These are phyloP conservation scores for Melanotaenia nigrans DNA, from an alignment of 2,797 vertebrate species.

Conservation along the genomic window DNA sequence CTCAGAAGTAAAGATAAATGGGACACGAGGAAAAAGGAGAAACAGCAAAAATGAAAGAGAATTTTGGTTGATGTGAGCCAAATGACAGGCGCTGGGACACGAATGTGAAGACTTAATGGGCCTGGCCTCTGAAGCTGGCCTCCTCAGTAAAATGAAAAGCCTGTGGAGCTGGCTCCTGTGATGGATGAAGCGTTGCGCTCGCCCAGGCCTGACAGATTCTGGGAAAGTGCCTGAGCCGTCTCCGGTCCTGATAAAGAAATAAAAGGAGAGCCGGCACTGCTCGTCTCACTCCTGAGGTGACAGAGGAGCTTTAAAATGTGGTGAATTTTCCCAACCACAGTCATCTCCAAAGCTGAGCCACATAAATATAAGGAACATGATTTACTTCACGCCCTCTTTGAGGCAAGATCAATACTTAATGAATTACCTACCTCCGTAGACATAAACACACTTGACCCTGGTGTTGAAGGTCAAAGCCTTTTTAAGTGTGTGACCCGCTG, in stretches of 20 bases:
- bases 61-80: constrained; percentile 69
- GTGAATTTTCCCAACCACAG: constrained; percentile 40
- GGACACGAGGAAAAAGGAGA: constrained; percentile 53
- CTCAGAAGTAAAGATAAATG: constrained; percentile 74
- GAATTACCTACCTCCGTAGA: constrained; percentile 29
- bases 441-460: background rate
- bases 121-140: constrained; percentile 77
- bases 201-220: constrained; percentile 78
- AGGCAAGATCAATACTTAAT: constrained; percentile 34
- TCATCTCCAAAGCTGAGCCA: constrained; percentile 48
- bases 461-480: constrained; percentile 10
- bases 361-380: constrained; percentile 13
- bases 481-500: constrained; percentile 20
- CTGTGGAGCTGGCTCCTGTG: constrained; percentile 74
- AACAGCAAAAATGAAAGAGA: constrained; percentile 63
- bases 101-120: constrained; percentile 81
- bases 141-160: constrained; percentile 78
- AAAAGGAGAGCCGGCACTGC: constrained; percentile 58
- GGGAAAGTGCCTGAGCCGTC: constrained; percentile 75
- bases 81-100: constrained; percentile 81
- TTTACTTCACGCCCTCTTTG: constrained; percentile 13
- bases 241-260: constrained; percentile 79
- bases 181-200: constrained; percentile 81
- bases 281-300: constrained; percentile 61
- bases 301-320: constrained; percentile 54